Conservation (phyloP, 2,888 invertebrate genomes). For the Thera britannica region DNA sequence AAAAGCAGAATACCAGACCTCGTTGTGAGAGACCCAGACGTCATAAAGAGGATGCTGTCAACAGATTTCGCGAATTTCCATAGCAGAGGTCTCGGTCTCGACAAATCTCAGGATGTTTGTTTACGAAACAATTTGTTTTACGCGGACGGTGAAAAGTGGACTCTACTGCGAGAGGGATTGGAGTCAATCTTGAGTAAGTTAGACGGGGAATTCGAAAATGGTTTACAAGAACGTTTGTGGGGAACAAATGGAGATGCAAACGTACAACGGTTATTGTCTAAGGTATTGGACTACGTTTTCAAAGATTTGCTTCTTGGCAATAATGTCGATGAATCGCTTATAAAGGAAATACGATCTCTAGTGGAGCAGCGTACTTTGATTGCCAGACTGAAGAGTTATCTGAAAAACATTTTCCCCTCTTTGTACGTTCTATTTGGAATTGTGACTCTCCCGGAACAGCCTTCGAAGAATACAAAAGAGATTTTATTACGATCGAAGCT, state of each 20-base stretch:
- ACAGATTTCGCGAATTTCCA: constrained; percentile 79
- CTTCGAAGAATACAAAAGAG: constrained; percentile 54
- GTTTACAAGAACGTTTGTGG: constrained; percentile 77
- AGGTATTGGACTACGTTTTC: constrained; percentile 78
- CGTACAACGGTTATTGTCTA: constrained; percentile 77
- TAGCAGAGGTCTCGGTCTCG: constrained; percentile 78
- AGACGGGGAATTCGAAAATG: constrained; percentile 59
- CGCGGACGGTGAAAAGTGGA: constrained; percentile 79
- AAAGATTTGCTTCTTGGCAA: constrained; percentile 70
- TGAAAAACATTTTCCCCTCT: constrained; percentile 75
- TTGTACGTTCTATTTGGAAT: constrained; percentile 66
- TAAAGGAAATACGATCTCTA: constrained; percentile 60
- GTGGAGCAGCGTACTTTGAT: constrained; percentile 60
- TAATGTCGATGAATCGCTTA: constrained; percentile 56
- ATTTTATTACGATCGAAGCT: constrained; percentile 60
- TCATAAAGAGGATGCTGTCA: constrained; percentile 74
- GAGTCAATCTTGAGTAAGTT: constrained; percentile 69
- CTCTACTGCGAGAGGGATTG: constrained; percentile 66
- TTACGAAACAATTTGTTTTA: constrained; percentile 83
- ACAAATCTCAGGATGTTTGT: constrained; percentile 83
- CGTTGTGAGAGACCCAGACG: constrained; percentile 74
- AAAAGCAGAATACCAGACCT: constrained; percentile 78
- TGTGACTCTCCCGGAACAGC: constrained; percentile 56
- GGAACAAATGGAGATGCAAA: constrained; percentile 80
- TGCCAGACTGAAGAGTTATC: constrained; percentile 69